Evolutionary conservation across 2,888 invertebrate species (phyloP).

Genomic region (Brachypterus glaber): DNA sequence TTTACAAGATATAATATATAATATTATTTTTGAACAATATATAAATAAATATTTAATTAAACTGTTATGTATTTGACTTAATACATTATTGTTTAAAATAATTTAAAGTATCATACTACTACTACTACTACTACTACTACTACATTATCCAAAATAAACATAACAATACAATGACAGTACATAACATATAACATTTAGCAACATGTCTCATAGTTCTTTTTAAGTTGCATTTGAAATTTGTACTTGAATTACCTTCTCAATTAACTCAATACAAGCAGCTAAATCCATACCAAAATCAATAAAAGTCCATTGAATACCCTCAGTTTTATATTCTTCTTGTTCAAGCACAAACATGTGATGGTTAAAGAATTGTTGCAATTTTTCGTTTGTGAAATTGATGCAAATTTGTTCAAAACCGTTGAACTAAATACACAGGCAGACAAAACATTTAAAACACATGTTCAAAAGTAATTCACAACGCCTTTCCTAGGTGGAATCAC

Average conservation of each 20-base stretch:
- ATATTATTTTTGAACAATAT: no score
- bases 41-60: no score
- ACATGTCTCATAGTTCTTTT: no score
- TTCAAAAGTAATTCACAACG: neutral
- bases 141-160: neutral
- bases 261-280: conserved; percentile 89
- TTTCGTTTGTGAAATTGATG: conserved; percentile 98
- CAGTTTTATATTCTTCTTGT: conserved; percentile 91
- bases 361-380: conserved; percentile 97
- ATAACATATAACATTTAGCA: no score
- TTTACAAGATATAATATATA: no score
- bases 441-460: conserved; percentile 20
- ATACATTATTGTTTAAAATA: no score
- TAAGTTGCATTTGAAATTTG: no score
- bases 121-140: neutral
- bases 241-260: conserved; percentile 79
- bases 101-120: no score
- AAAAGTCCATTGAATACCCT: conserved; percentile 92
- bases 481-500: conserved; percentile 3
- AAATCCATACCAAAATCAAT: conserved; percentile 98
- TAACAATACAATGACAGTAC: no score
- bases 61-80: no score
- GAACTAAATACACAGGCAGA: conserved; percentile 47
- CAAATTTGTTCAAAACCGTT: conserved; percentile 97
- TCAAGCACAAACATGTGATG: conserved; percentile 97